Base-by-base conservation (phyloP, 2,888 invertebrate species). In the Acrocera orbiculus region DNA sequence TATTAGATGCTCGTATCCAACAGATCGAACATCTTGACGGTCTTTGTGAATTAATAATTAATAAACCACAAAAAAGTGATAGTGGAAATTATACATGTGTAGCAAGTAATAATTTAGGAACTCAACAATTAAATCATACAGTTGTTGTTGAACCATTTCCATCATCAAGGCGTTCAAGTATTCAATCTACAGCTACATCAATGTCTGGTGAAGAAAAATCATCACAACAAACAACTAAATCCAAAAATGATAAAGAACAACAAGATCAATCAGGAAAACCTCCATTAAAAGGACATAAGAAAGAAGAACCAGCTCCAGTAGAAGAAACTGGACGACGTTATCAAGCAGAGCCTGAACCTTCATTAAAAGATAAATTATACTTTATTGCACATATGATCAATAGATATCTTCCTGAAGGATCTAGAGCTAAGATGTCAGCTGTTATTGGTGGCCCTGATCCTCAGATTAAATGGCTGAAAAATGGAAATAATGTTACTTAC, bases 351-450 rank as follows among this genome's bases (percentile, higher is more conserved):
- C 56, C 57, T 2, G 56, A 58, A 38, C 50, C 51, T 5, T 49
- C 54, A 13, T 72, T 67, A 35, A 69, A 66, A 39, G 51, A 49
- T 38, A 53, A 54, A 47, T 46, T 60, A 3, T 57, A 56, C 37
- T 58, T 60, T 37, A 53, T 53, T 35, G 54, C 54, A 16, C 51
- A 55, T 42, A 42, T 56, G 14, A 50, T 53, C 1, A 60, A 60
- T 42, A 54, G 60, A 2, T 59, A 56, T 41, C 49, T 58, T 8
- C 52, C 57, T 8, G 73, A 74, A 50, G 77, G 79, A 1, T 75
- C 78, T 5, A 66, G 76, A 44, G 74, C 83, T 5, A 80, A 81
- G 58, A 54, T 87, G 23, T 81, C 79, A 4, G 86, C 85, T 46
- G 77, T 77, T 36, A 69, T 83, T 2, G 63, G 81, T 24, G 77